These are phyloP conservation scores for Dreissena rostriformis DNA, from an alignment of 1,140 invertebrate species.

Conservation along the genomic window DNA sequence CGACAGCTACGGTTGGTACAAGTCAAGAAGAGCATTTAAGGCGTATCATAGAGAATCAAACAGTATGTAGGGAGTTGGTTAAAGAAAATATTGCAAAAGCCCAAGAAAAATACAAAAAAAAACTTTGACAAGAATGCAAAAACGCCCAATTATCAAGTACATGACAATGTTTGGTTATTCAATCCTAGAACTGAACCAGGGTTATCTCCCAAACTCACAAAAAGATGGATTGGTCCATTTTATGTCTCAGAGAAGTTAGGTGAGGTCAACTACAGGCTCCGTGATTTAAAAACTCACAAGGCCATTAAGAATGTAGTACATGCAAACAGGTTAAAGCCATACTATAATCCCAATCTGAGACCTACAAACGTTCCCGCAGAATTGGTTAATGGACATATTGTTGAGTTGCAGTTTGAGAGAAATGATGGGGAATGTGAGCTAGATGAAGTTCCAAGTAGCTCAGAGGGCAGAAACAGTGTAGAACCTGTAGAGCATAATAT, in stretches of 20 bases:
- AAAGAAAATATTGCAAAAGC: slow-evolving; percentile 39
- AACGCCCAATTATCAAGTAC: slow-evolving; percentile 10
- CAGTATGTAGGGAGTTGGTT: slow-evolving; percentile 18
- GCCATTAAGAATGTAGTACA: slow-evolving; percentile 30
- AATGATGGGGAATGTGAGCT: neutral
- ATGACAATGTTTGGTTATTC: slow-evolving; percentile 49
- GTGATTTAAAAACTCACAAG: slow-evolving; percentile 17
- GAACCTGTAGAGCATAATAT: neutral
- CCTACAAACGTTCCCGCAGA: slow-evolving; percentile 20
- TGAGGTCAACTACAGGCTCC: neutral
- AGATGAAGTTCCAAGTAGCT: neutral
- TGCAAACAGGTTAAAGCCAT: slow-evolving; percentile 29
- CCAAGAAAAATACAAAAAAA: slow-evolving; percentile 43
- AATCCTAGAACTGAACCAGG: slow-evolving; percentile 8
- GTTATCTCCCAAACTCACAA: slow-evolving; percentile 31
- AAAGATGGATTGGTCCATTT: slow-evolving; percentile 46
- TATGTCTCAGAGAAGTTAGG: slow-evolving; percentile 18
- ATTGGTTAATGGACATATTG: neutral
- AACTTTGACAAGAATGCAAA: slow-evolving; percentile 37
- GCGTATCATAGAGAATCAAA: slow-evolving; percentile 10
- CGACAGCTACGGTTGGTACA: slow-evolving; percentile 22
- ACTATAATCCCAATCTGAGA: slow-evolving; percentile 22
- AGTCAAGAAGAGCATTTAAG: slow-evolving; percentile 13
- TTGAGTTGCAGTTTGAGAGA: slow-evolving; percentile 6
- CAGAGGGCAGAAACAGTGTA: neutral